A percentile compares a stretch with the other conserved stretches of the same genome.
Evolutionary conservation across 2,113 vertebrate genomes (phyloP).

Genomic region (Gorsachius goisagi): DNA sequence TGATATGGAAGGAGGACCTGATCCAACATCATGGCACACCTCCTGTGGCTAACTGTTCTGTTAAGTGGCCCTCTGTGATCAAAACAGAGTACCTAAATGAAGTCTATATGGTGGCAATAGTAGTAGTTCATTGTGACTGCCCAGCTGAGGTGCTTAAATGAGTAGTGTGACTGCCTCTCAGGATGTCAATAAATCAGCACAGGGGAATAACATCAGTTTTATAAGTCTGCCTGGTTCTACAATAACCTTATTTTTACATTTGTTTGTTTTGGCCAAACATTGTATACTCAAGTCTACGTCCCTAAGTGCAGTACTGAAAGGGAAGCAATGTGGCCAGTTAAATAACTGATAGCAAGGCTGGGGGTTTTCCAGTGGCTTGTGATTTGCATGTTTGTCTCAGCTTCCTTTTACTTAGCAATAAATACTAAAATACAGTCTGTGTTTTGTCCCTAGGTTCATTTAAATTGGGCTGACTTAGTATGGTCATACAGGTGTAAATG

Average conservation of each 20-base stretch:
- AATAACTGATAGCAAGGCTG: background rate
- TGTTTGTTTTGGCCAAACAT: slow-evolving; percentile 12
- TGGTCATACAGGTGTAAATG: background rate
- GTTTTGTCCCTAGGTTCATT: background rate
- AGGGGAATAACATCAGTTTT: background rate
- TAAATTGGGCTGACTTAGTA: background rate
- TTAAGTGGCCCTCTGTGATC: background rate
- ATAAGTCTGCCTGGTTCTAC: background rate
- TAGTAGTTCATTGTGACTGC: background rate
- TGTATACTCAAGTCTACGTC: background rate
- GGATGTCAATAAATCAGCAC: background rate
- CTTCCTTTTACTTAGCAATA: background rate
- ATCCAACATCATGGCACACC: background rate
- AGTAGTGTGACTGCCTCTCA: background rate
- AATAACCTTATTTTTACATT: background rate
- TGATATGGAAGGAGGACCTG: too few species aligned
- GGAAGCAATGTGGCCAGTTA: background rate
- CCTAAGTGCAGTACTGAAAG: background rate
- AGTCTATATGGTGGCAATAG: background rate
- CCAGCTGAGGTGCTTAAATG: background rate
- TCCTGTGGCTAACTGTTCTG: background rate
- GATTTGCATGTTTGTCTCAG: background rate
- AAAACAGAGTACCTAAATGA: background rate
- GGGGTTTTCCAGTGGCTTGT: background rate
- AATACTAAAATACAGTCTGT: background rate